Conservation (phyloP, 2,113 vertebrate genomes). For the Lanius collurio region DNA sequence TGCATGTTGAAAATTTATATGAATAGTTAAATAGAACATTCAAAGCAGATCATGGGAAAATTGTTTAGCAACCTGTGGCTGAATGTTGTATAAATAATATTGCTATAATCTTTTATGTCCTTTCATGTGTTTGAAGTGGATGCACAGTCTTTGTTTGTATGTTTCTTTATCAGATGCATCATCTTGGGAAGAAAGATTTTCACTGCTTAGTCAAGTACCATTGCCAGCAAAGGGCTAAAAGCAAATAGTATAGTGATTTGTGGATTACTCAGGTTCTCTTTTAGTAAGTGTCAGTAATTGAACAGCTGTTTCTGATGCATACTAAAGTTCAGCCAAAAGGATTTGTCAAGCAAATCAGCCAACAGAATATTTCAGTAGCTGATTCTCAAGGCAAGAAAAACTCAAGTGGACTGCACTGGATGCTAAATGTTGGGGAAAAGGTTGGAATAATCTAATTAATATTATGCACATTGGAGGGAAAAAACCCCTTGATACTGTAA, state of each 20-base stretch:
- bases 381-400: not conserved
- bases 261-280: not conserved
- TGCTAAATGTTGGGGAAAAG: not conserved
- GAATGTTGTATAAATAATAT: not conserved
- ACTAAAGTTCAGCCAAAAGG: not conserved
- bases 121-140: not conserved
- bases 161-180: not conserved
- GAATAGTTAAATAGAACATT: not conserved
- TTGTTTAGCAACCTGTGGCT: not conserved
- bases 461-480: not conserved
- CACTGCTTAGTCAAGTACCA: not conserved
- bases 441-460: not conserved
- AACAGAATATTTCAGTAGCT: not conserved
- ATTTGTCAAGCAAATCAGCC: not conserved
- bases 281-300: not conserved
- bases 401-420: not conserved
- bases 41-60: not conserved
- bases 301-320: not conserved
- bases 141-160: not conserved
- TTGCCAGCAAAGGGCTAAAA: not conserved
- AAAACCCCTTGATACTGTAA: not conserved
- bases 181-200: not conserved
- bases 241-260: not conserved
- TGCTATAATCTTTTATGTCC: not conserved
- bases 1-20: not conserved